Conservation (phyloP, 2,113 vertebrate species). For the Chionodraco myersi region DNA sequence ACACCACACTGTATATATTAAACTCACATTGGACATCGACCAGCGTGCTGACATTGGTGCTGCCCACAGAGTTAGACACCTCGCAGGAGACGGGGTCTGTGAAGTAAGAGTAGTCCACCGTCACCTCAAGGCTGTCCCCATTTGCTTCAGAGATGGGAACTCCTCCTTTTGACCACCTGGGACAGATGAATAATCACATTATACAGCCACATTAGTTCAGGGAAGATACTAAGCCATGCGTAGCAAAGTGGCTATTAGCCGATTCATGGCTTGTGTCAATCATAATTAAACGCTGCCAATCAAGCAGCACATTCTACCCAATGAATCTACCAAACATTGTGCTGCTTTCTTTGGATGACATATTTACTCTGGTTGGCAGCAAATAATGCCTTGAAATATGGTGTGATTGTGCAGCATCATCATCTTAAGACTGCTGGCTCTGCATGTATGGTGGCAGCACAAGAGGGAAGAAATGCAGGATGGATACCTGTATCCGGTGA, state of each 20-base stretch:
- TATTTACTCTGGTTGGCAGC: slow-evolving; percentile 5
- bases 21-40: slow-evolving; percentile 92
- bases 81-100: slow-evolving; percentile 92
- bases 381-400: neutral
- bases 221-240: slow-evolving; percentile 48
- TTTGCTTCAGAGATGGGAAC: slow-evolving; percentile 88
- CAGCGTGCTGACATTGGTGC: slow-evolving; percentile 91
- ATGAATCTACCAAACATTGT: slow-evolving; percentile 17
- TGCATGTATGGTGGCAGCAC: neutral
- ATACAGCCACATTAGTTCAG: slow-evolving; percentile 52
- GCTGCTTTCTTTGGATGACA: neutral
- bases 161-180: slow-evolving; percentile 93
- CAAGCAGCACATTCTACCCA: slow-evolving; percentile 46
- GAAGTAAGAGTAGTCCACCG: slow-evolving; percentile 90
- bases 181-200: slow-evolving; percentile 54
- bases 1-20: neutral
- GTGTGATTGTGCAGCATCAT: neutral
- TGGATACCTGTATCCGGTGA: slow-evolving; percentile 90
- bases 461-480: neutral
- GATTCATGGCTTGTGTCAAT: slow-evolving; percentile 68
- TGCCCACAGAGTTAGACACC: slow-evolving; percentile 92
- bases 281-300: slow-evolving; percentile 70
- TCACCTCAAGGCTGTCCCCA: slow-evolving; percentile 88
- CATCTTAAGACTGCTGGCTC: neutral
- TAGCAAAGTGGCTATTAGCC: slow-evolving; percentile 68